Evolutionary conservation across 2,797 vertebrate species (phyloP).

Genomic region (Sebastiscus albofasciatus): DNA sequence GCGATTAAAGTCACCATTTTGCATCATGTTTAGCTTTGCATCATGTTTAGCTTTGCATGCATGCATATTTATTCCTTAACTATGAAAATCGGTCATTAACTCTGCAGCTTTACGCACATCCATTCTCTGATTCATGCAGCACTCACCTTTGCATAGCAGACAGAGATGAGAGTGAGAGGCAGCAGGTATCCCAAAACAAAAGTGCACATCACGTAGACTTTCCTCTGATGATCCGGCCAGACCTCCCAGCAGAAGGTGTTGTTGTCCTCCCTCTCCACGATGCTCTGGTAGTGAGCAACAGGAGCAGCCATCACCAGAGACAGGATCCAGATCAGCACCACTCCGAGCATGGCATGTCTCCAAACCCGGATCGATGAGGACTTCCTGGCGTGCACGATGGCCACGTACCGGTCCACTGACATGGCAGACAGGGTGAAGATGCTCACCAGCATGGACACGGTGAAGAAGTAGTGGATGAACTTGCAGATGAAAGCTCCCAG

Average conservation of each 20-base stretch:
- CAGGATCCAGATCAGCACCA: slow-evolving; percentile 90
- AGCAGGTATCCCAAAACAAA: slow-evolving; percentile 93
- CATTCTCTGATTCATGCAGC: background rate
- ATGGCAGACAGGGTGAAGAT: slow-evolving; percentile 94
- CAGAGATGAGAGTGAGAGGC: slow-evolving; percentile 90
- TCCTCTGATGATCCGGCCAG: slow-evolving; percentile 89
- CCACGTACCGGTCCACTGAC: slow-evolving; percentile 97
- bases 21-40: background rate
- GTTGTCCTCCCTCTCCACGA: slow-evolving; percentile 85
- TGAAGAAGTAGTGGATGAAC: slow-evolving; percentile 95
- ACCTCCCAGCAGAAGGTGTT: slow-evolving; percentile 94
- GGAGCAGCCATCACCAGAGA: slow-evolving; percentile 91
- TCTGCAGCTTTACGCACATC: background rate
- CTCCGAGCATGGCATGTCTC: slow-evolving; percentile 86
- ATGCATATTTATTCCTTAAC: background rate
- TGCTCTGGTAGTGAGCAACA: slow-evolving; percentile 89
- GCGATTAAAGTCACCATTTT: background rate
- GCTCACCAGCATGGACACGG: slow-evolving; percentile 96
- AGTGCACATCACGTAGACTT: slow-evolving; percentile 90
- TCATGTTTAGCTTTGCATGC: no score
- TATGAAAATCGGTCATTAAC: background rate
- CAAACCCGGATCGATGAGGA: slow-evolving; percentile 86
- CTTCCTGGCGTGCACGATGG: slow-evolving; percentile 92
- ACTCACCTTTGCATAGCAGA: slow-evolving; percentile 94
- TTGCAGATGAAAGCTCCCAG: slow-evolving; percentile 95